Percentiles rank a stretch among this genome's conserved stretches.
These are phyloP conservation scores for Corythaixoides concolor DNA, from an alignment of 2,113 vertebrate species.

Conservation along the genomic window DNA sequence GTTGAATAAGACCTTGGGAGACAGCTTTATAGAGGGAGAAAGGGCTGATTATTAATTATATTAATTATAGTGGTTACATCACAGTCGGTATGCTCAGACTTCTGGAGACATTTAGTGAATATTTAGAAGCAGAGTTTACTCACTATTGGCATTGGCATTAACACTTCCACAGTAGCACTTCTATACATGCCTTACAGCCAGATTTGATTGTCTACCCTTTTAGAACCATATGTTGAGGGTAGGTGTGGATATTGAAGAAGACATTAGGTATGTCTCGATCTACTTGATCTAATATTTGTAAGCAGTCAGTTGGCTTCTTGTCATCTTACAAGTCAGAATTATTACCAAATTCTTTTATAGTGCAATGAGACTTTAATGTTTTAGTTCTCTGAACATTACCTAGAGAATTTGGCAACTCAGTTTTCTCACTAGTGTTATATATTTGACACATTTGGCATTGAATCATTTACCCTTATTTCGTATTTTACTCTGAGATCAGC, in stretches of 20 bases:
- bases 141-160: not conserved
- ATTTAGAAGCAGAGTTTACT: not conserved
- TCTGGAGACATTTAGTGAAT: slow-evolving; percentile 11
- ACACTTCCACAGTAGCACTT: not conserved
- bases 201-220: not conserved
- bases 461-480: not conserved
- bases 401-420: not conserved
- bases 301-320: not conserved
- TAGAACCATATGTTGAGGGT: not conserved
- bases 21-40: not conserved
- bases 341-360: not conserved
- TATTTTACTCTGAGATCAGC: not conserved
- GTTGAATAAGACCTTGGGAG: not conserved
- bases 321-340: not conserved
- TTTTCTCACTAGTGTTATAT: not conserved
- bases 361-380: not conserved
- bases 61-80: not conserved
- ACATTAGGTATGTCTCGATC: not conserved
- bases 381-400: not conserved
- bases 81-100: not conserved
- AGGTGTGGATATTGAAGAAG: not conserved
- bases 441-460: not conserved
- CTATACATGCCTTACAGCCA: not conserved
- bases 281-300: not conserved
- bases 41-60: not conserved